Conservation (phyloP, 2,888 invertebrate genomes). For the Polyommatus icarus region DNA sequence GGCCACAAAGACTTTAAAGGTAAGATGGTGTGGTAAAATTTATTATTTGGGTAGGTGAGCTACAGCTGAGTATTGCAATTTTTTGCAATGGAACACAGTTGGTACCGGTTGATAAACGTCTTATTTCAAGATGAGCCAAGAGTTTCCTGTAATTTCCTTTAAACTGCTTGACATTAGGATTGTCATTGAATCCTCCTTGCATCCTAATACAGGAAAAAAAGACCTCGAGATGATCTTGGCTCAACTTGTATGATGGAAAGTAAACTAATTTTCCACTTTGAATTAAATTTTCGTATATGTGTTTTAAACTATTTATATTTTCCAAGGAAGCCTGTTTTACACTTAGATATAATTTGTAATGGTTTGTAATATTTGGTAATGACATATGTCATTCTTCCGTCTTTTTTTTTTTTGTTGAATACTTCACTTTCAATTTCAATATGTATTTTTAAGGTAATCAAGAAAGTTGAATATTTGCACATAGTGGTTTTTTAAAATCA, state of each 20-base stretch:
- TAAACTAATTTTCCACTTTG: conserved; percentile 33
- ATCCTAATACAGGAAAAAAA: conserved; percentile 34
- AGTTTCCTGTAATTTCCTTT: conserved; percentile 25
- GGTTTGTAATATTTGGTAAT: conserved; percentile 24
- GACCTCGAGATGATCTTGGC: conserved; percentile 33
- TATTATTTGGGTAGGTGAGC: conserved; percentile 35
- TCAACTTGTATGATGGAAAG: conserved; percentile 38
- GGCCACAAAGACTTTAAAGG: too few relatives aligned
- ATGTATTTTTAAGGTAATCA: too few relatives aligned
- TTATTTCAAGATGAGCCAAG: conserved; percentile 32
- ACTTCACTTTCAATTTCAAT: too few relatives aligned
- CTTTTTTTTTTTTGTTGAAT: conserved; percentile 15
- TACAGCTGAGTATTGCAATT: conserved; percentile 34
- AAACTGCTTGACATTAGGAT: conserved; percentile 23
- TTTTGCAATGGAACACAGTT: conserved; percentile 35
- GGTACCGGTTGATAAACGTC: conserved; percentile 29
- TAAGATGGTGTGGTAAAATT: conserved; percentile 33
- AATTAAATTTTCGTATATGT: conserved; percentile 35
- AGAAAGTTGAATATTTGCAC: too few relatives aligned
- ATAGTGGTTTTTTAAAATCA: too few relatives aligned
- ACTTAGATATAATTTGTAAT: conserved; percentile 7
- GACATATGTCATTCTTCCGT: conserved; percentile 10
- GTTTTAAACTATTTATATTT: conserved; percentile 8
- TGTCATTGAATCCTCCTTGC: conserved; percentile 31
- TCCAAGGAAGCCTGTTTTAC: conserved; percentile 38